A percentile compares a stretch with the other conserved stretches of the same genome.
Evolutionary conservation across 2,113 vertebrate species (phyloP).

Genomic region (Percina caprodes): DNA sequence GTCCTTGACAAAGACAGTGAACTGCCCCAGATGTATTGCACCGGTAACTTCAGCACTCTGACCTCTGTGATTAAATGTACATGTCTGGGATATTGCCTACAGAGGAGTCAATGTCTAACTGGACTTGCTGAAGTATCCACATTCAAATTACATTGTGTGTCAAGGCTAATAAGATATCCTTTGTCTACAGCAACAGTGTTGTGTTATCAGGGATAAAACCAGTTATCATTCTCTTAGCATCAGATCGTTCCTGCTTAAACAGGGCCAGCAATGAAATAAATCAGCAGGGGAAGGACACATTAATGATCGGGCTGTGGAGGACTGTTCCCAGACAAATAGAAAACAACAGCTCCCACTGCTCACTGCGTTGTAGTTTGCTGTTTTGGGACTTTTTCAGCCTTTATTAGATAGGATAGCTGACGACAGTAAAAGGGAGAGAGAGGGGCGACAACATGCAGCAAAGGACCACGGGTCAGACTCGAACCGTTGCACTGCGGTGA

Average conservation of each 20-base stretch:
- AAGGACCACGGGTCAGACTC: no score
- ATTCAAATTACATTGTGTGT: slow-evolving; percentile 25
- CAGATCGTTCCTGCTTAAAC: slow-evolving; percentile 16
- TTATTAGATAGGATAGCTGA: no score
- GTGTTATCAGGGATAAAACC: slow-evolving; percentile 27
- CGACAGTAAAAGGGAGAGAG: no score
- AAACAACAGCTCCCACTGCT: slow-evolving; percentile 44
- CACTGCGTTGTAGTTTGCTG: slow-evolving; percentile 39
- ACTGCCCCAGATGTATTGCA: slow-evolving; percentile 19
- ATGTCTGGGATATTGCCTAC: slow-evolving; percentile 27
- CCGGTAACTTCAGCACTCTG: slow-evolving; percentile 48
- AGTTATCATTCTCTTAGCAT: slow-evolving; percentile 54
- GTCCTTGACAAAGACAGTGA: slow-evolving; percentile 48
- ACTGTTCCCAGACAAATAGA: slow-evolving; percentile 30
- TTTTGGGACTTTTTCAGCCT: background rate
- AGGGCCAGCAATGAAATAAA: slow-evolving; percentile 51
- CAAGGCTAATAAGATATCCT: slow-evolving; percentile 25
- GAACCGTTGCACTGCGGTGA: no score
- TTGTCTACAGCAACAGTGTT: slow-evolving; percentile 20
- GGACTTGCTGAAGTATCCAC: slow-evolving; percentile 18
- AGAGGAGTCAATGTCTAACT: slow-evolving; percentile 13
- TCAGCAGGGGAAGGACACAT: slow-evolving; percentile 31
- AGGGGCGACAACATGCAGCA: no score
- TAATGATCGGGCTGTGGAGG: slow-evolving; percentile 27
- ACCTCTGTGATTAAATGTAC: slow-evolving; percentile 58